Percentiles rank a stretch among this genome's conserved stretches.
These are phyloP conservation scores for Panzeria rudis DNA, from an alignment of 2,888 invertebrate species.

Conservation along the genomic window DNA sequence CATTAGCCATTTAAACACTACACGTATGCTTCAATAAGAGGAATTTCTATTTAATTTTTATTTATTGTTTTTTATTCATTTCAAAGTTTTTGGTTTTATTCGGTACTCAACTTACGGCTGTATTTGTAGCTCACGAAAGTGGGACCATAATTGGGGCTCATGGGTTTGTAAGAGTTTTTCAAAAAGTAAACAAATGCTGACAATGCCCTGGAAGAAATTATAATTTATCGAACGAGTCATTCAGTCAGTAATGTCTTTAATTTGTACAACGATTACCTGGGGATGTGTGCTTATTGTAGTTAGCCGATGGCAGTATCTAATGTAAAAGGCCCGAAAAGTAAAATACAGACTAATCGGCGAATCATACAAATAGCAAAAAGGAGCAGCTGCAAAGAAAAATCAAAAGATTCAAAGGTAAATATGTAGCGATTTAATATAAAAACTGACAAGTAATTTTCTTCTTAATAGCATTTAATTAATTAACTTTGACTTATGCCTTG, in stretches of 20 bases:
- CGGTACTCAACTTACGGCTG: conserved; percentile 90
- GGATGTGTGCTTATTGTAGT: conserved; percentile 96
- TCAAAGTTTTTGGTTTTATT: neutral
- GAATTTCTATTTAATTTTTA: neutral
- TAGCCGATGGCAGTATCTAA: conserved; percentile 95
- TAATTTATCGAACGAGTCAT: neutral
- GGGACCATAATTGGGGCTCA: conserved; percentile 95
- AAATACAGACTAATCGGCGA: conserved; percentile 94
- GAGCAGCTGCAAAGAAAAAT: conserved; percentile 89
- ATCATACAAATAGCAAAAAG: conserved; percentile 96
- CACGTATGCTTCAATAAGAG: conserved; percentile 88
- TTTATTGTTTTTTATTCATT: neutral
- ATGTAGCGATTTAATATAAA: no score
- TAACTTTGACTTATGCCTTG: neutral
- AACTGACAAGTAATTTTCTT: no score
- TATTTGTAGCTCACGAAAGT: conserved; percentile 93
- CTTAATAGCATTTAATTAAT: no score
- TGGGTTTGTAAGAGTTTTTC: conserved; percentile 95
- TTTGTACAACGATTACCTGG: conserved; percentile 87
- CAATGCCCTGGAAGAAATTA: conserved; percentile 88
- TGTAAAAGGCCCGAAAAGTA: conserved; percentile 95
- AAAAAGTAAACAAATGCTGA: conserved; percentile 94
- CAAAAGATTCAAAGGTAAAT: neutral
- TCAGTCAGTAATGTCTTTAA: no score
- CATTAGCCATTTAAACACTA: conserved; percentile 98